phyloP scores from a whole-genome alignment of 2,113 vertebrate species.

The Sardina pilchardus region DNA sequence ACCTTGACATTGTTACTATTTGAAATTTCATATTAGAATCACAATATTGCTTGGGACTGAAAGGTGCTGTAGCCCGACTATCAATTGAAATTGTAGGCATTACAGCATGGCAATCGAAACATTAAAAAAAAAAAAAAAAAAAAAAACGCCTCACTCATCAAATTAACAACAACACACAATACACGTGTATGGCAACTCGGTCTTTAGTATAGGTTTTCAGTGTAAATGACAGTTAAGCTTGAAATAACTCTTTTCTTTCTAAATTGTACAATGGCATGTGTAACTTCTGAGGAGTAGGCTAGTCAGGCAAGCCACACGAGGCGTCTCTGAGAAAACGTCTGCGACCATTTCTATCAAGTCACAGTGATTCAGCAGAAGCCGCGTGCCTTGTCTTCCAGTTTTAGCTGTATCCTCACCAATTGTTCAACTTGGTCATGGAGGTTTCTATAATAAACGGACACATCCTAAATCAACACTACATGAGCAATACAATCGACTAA shows the following conservation, averaged over 20 bases:
- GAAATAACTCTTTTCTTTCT: background rate
- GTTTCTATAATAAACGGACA: background rate
- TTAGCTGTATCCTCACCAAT: constrained; percentile 1
- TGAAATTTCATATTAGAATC: background rate
- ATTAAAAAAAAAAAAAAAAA: background rate
- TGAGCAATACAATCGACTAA: background rate
- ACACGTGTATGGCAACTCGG: background rate
- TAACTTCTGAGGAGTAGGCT: background rate
- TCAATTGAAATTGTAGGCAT: background rate
- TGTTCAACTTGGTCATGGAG: background rate
- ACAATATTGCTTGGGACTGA: background rate
- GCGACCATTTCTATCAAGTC: constrained; percentile 66
- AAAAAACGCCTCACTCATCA: background rate
- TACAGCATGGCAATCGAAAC: background rate
- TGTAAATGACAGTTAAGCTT: background rate
- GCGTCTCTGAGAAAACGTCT: constrained; percentile 49
- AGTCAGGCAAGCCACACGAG: constrained; percentile 24
- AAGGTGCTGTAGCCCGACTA: background rate
- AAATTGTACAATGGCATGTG: background rate
- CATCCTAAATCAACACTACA: background rate
- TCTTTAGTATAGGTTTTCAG: background rate
- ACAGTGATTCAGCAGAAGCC: constrained; percentile 79
- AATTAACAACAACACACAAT: background rate
- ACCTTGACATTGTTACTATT: background rate
- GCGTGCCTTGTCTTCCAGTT: constrained; percentile 13